Base-by-base conservation (phyloP, 2,888 invertebrate genomes). In the Andrena bicolor region DNA sequence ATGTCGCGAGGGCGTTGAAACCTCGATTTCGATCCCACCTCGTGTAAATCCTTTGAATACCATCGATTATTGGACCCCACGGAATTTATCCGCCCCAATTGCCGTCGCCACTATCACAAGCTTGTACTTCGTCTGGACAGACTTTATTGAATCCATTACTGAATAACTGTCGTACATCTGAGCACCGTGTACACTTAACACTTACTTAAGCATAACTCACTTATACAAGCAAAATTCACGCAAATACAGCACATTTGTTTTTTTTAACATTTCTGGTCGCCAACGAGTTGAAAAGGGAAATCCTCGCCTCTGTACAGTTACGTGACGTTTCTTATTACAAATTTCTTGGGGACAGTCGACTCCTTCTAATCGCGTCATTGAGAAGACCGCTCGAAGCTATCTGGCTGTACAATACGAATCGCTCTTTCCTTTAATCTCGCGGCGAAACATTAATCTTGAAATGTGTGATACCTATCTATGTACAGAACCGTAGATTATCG, bases 111-210 rank as follows among this genome's bases (percentile, higher is more conserved):
- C 13, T 68, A 20, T 41, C 8, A 51, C 26, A 13, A 32, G 8
- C 13, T 13, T 5, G 26, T 10, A 20, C 41, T 63, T 35, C 51
- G 28, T 35, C 7, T 28, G 49, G 23, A 35, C 65, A 26, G 8
- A 41, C 48, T 73, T 77, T 35, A 65, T 65, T 72, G 13, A 49
- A 58, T 76, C 72, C 28, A 72, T 72, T 76, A 23, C 30, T 41
- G 23, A 64, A 23, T 58, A 48, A 10, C 32, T 65, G 72, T 60
- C 5, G 48, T 48, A 71, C 53, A 73, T 20, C n/a, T 28, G 70
- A 41, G 16, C 53, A 13, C 23, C 32, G 53, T 16, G 23, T 30
- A 16, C 28, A 32, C 13, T 56, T 32, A 23, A 8, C 23, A 23
- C 8, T 23, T 20, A 30, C 51, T 35, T 58, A 20, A 7, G 23